Evolutionary conservation across 1,140 invertebrate genomes (phyloP).

Genomic region (Myzus persicae): DNA sequence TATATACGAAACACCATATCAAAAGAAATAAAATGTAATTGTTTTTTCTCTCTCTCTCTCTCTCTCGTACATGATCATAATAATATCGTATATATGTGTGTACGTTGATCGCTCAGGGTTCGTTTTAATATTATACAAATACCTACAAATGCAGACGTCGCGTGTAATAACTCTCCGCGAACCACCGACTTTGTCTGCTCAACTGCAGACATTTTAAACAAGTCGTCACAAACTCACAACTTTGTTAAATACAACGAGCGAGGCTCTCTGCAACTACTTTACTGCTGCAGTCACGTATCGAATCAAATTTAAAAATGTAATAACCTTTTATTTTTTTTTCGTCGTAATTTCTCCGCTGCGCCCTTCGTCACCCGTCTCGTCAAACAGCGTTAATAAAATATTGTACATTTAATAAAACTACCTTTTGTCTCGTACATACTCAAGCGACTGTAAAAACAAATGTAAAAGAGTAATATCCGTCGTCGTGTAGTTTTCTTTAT

Average conservation of each 20-base stretch:
- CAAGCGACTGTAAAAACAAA: background rate
- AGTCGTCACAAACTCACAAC: background rate
- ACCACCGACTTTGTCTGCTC: background rate
- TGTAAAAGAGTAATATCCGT: background rate
- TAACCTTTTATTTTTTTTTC: background rate
- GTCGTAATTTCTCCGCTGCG: background rate
- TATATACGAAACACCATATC: background rate
- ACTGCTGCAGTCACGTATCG: background rate
- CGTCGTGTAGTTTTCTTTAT: background rate
- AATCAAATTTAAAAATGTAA: conserved; percentile 3
- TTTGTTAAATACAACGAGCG: background rate
- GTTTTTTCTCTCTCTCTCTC: background rate
- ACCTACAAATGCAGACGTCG: background rate
- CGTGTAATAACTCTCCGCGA: background rate
- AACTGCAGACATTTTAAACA: conserved; percentile 9
- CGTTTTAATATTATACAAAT: background rate
- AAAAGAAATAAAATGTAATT: background rate
- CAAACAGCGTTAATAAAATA: too few species aligned
- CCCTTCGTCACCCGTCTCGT: background rate
- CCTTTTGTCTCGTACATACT: too few species aligned
- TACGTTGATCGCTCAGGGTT: background rate
- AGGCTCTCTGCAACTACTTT: too few species aligned
- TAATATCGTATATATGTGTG: background rate
- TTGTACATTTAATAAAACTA: background rate
- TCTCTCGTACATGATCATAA: background rate